Base-by-base conservation (phyloP, 2,113 vertebrate genomes). In the Corythornis vintsioides region DNA sequence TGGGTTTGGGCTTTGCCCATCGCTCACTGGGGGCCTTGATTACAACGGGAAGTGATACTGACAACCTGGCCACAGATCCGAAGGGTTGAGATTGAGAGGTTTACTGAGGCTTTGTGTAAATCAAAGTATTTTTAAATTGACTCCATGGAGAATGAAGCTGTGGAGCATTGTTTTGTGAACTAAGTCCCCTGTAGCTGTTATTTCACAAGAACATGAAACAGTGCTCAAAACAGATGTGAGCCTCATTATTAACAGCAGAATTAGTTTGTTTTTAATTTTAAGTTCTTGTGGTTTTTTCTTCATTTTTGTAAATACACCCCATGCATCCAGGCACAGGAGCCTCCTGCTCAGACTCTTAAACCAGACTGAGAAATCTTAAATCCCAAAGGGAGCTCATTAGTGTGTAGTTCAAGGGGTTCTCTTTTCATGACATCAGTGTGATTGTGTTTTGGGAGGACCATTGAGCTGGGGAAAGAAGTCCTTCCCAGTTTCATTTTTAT, bases 241-340 rank as follows among this genome's bases (percentile, higher is more conserved):
- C 28, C 10, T 90, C 60, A 2, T 66, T 87, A 55, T 92, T 88
- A 83, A 88, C 0, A 5, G 40, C 72, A 64, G 79, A 70, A 92
- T 92, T 81, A 65, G 43, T 74, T 95, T 95, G 88, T 21, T 95
- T 88, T 92, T 74, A 86, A 95, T 84, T 84, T 92, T 69, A 35
- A 82, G 53, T 63, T 89, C 43, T 21, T 78, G 10, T 55, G 13
- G 28, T 2, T 31, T 85, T 86, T 82, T 45, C 66, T 83, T 18
- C 7, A 4, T 52, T 71, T 80, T 86, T 77, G n/a, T 74, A 74
- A 94, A 71, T 67, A 77, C 8, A 4, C 33, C 79, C 76, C 24
- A 22, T 67, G 40, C 40, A 78, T 42, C 13, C 59, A 18, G 56
- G 42, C 60, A 16, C 24, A 38, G 77, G 63, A 95, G 22, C 31